A percentile compares a stretch with the other conserved stretches of the same genome.
Conservation (phyloP, 2,113 vertebrate species). For the Protobothrops flavoviridis region DNA sequence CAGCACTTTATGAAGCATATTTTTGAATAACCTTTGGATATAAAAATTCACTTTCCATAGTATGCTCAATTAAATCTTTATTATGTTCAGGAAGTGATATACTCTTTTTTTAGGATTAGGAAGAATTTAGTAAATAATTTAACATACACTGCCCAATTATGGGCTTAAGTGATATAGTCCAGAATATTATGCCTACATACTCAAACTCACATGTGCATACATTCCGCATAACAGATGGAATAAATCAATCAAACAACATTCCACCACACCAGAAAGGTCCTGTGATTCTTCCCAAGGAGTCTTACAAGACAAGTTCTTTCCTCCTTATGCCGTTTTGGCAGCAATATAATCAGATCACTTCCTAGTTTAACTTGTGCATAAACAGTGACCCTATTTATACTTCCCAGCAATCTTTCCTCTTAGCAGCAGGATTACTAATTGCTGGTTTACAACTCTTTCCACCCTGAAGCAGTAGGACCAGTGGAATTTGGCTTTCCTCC, state of each 20-base stretch:
- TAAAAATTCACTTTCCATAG: neutral
- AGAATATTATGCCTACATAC: neutral
- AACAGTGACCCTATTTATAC: constrained; percentile 59
- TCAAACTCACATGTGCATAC: neutral
- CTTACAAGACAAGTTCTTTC: neutral
- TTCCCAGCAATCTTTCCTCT: constrained; percentile 62
- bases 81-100: neutral
- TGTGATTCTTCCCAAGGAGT: rapidly evolving
- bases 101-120: neutral
- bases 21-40: neutral
- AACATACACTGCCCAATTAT: neutral
- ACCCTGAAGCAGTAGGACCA: constrained; percentile 40
- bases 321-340: neutral
- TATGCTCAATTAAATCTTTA: neutral
- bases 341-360: constrained; percentile 24
- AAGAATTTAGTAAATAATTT: neutral
- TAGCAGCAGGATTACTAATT: constrained; percentile 62
- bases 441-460: constrained; percentile 57
- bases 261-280: neutral
- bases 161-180: neutral
- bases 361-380: constrained; percentile 21
- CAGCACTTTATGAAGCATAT: neutral
- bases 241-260: neutral
- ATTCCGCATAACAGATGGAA: neutral
- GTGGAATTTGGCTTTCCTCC: constrained; percentile 38